Evolutionary conservation across 92 coral and sea anemone species (phyloP), one percentile per base, ranked within the genome.

Genomic region (Heteractis magnifica): DNA sequence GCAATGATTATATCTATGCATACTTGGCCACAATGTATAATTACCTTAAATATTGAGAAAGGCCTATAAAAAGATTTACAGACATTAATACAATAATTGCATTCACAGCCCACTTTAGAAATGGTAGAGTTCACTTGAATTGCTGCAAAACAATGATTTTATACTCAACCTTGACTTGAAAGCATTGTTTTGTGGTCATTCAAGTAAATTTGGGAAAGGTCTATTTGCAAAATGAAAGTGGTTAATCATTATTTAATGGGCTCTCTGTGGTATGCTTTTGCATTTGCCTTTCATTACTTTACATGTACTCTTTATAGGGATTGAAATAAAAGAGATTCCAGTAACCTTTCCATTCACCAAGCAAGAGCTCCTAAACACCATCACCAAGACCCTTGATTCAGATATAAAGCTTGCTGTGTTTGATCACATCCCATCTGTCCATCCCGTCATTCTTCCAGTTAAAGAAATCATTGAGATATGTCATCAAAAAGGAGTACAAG

Each of bases 381-480:
- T 91, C 50, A 65, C 77, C 19, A 41, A 84, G 6, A 85, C 91
- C 15, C 78, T 91, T 71, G 85, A 91, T 19, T 52, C 73, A 34
- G 94, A 88, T 26, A 91, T 91, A 56, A 88, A 84, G 65, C 83
- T 91, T 20, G 94, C 94, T 3, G 34, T 88, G 18, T 88, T 91
- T 58, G 79, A 85, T 65, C 94, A 91, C 59, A 91, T 91, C 9
- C 91, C 94, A 2, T 84, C 89, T 68, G 89, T 81, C 20, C 85
- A 86, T 75, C 91, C 94, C 10, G 81, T 91, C 13, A 72, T 91
- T 49, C 60, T 91, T 81, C 94, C 94, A 4, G 85, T 91, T 51
- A 86, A 79, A 77, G 84, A 88, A 74, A 85, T 91, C 73, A 90
- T 88, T 41, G 53, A 82, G 16, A 81, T 91, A 52, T 91, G 94